Base-by-base conservation (phyloP, 2,888 invertebrate species). In the Amphipoea lucens region DNA sequence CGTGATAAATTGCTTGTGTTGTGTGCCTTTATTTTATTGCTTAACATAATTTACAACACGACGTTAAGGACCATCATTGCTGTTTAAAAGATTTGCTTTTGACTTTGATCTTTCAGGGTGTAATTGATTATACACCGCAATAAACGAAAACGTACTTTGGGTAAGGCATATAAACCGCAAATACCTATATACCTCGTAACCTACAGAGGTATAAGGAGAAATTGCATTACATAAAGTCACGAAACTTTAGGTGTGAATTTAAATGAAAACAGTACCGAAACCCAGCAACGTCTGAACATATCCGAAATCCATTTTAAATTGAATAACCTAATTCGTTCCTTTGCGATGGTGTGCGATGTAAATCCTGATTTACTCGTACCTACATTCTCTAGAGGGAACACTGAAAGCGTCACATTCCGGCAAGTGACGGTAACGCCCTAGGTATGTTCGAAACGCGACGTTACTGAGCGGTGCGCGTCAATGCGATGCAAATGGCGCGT, bases 401-500 rank as follows among this genome's bases (percentile, higher is more conserved):
- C 70, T 82, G 70, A 70, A 74, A 71, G 83, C 78, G 48, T 66
- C 75, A 80, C 78, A 85, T 87, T 80, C 79, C 67, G 68, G 74
- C 79, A 76, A 74, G 81, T 83, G 77, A 84, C 75, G 85, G 84
- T 84, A 83, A 83, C 82, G 82, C 84, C 81, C 87, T 87, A 78
- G 81, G 78, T 80, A 71, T 88, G 84, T 82, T 86, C 36, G 81
- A 83, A 88, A 89, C 88, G 90, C 87, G 90, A 88, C 88, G 88
- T 89, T 89, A 89, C 71, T 45, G 83, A 82, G 82, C 85, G 72
- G 87, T 77, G 90, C 77, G 89, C 89, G 89, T 87, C 88, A 87
- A 85, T 84, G 87, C 89, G 91, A 90, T 93, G 93, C 92, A 94
- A 94, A 95, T 95, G 93, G 92, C 87, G 91, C 91, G 93, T 95